These are phyloP conservation scores for Fregetta grallaria DNA, from an alignment of 2,113 vertebrate genomes.

Conservation along the genomic window DNA sequence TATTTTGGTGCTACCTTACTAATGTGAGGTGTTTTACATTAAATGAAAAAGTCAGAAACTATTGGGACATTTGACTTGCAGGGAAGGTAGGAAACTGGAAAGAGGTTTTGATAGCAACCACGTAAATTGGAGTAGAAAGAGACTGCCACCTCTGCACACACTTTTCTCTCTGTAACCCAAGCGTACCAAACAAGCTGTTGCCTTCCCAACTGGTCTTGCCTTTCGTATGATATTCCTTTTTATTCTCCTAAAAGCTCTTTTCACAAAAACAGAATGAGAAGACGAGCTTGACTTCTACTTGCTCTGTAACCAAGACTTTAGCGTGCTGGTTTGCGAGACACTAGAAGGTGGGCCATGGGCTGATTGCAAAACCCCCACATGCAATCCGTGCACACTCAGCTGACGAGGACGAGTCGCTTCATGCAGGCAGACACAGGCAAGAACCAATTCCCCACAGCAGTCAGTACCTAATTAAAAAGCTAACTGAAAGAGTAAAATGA, in stretches of 20 bases:
- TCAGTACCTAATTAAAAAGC: conserved; percentile 10
- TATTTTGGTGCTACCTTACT: background rate
- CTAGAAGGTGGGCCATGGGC: background rate
- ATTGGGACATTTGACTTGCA: background rate
- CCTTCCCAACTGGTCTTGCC: background rate
- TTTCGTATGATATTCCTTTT: background rate
- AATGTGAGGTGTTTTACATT: background rate
- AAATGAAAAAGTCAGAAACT: background rate
- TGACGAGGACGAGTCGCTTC: background rate
- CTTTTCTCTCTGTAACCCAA: background rate
- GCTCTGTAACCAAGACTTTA: background rate
- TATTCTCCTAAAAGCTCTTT: background rate
- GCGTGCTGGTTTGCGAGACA: background rate
- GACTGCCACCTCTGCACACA: rapidly evolving
- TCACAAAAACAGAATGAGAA: background rate
- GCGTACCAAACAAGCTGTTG: background rate
- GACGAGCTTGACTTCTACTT: background rate
- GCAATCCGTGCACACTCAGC: background rate
- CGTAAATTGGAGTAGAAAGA: background rate
- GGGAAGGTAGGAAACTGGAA: background rate
- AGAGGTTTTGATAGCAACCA: background rate
- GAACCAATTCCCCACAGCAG: background rate
- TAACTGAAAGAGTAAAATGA: background rate
- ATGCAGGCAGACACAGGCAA: background rate
- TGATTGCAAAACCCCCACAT: background rate